Evolutionary conservation across 2,888 invertebrate genomes (phyloP).

Genomic region (Sepioteuthis lessoniana): DNA sequence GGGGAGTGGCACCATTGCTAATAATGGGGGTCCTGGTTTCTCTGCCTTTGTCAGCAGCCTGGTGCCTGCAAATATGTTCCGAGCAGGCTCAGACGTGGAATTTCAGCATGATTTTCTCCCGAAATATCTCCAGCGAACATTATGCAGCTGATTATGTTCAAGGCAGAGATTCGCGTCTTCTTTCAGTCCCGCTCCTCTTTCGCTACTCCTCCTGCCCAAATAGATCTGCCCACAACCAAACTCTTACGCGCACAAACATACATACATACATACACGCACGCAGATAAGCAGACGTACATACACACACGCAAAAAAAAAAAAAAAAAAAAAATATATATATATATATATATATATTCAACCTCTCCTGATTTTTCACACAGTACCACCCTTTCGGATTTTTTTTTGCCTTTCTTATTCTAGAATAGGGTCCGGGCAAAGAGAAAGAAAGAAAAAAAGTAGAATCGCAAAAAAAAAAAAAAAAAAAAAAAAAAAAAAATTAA

Average conservation of each 20-base stretch:
- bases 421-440: background rate
- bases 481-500: background rate
- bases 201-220: background rate
- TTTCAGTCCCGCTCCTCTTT: too few relatives aligned
- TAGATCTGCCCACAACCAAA: conserved; percentile 1
- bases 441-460: background rate
- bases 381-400: background rate
- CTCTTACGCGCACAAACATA: background rate
- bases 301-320: background rate
- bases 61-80: conserved; percentile 33
- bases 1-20: background rate
- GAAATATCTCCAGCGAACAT: conserved; percentile 17
- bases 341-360: background rate
- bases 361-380: background rate
- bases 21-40: conserved; percentile 20
- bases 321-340: too few relatives aligned
- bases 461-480: background rate
- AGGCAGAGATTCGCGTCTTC: background rate
- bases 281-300: background rate
- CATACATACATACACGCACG: background rate
- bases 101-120: conserved; percentile 33
- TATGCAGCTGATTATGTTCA: background rate
- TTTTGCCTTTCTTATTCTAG: background rate
- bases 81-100: conserved; percentile 19
- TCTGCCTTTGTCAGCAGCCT: conserved; percentile 4